Evolutionary conservation across 2,888 invertebrate genomes (phyloP), one percentile per base, ranked within the genome.

Genomic region (Epiblema foenella): DNA sequence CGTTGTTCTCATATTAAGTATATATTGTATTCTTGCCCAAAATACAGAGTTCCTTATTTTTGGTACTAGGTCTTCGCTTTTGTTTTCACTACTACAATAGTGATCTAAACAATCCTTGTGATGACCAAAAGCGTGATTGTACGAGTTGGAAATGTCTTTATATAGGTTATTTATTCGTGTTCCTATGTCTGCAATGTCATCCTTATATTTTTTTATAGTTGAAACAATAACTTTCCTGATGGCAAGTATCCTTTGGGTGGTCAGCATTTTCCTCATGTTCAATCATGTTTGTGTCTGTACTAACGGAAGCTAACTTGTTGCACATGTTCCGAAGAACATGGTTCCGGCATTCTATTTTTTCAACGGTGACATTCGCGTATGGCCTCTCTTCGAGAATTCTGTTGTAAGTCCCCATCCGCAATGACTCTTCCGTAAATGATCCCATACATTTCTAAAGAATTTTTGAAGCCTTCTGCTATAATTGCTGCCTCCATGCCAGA

Each of bases 401-500:
- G 12, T 20, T 20, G 20, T 54, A 54, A 4, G 18, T 54, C 54
- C 5, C 54, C 54, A 54, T 54, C 54, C 10, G 54, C 54, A 54
- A 54, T 54, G 15, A 54, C 54, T 54, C 54, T 54, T 12, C 24
- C 54, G 24, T 54, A 54, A 10, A 54, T 54, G 24, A 54, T 12
- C 10, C 20, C 20, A 54, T 54, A 24, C 54, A 54, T 54, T 10
- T 54, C 54, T 20, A 54, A 20, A 9, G 54, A 54, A 24, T 11
- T 54, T 54, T 54, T 54, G 18, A 54, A 54, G 20, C 20, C 54
- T 24, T 54, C 54, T 11, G 54, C 54, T 54, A 54, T 54, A 54
- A 54, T 54, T 54, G 1, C 54, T 24, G 54, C 54, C 24, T 54
- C 54, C 54, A 24, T 54, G 20, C 54, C 54, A 24, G 39, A 39